Evolutionary conservation across 2,888 invertebrate genomes (phyloP), one percentile per base, ranked within the genome.

Genomic region (Lasioglossum morio): DNA sequence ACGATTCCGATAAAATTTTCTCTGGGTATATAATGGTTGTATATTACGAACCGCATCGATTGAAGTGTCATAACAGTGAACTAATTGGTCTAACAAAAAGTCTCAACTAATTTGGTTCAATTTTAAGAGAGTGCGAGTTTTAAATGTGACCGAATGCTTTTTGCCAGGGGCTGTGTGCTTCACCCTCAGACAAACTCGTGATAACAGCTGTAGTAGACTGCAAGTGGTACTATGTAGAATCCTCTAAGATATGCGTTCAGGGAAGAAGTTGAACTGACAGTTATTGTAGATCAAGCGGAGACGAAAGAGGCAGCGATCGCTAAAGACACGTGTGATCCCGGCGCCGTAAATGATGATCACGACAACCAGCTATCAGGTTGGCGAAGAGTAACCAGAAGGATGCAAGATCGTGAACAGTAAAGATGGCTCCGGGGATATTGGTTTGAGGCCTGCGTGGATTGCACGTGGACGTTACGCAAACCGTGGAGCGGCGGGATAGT

Each of bases 401-500:
- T 69, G 37, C 34, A 76, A 72, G 60, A 77, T 53, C n/a, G 75
- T n/a, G 19, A 30, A 34, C 34, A 66, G 53, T 4, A 72, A 40
- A 72, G 82, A 82, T 77, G 53, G 82, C 30, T 73, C 12, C 12
- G 19, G 66, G 76, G 72, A 82, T 77, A 74, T 53, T n/a, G 46
- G 66, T 73, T 84, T n/a, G 77, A 77, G 82, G 77, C 40, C 57
- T 77, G 72, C 76, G 30, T 30, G 27, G 82, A 77, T 69, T 77
- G 82, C 82, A 30, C 37, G 75, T 27, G 73, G 73, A 77, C 77
- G 73, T 84, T 77, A 82, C 84, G 77, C 82, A 84, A 84, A 63
- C 63, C 53, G 10, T 53, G 63, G 63, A 30, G 46, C 77, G 73
- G 27, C 40, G 69, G 77, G 53, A 53, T 53, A 73, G 69, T 74